phyloP scores from a whole-genome alignment of 2,888 invertebrate species.

The Agrenia bidenticulata region DNA sequence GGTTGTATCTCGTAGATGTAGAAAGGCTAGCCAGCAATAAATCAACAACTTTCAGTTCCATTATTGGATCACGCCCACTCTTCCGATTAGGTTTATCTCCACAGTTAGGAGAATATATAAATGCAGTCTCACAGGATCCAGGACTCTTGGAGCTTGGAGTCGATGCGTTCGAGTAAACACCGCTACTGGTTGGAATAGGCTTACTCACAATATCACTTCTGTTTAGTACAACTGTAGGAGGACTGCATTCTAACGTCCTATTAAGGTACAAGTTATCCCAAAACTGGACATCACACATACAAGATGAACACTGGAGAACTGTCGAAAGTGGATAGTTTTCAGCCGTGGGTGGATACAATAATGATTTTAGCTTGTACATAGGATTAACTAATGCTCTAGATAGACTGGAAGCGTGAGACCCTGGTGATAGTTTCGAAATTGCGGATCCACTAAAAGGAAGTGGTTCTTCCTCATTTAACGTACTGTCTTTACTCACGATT shows the following conservation, averaged over 20 bases:
- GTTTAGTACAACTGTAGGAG: conserved; percentile 25
- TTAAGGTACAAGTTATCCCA: conserved; percentile 46
- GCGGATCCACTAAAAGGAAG: not conserved
- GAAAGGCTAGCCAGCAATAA: conserved; percentile 34
- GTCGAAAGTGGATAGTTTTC: not conserved
- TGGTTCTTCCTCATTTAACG: not conserved
- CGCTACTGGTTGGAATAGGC: conserved; percentile 15
- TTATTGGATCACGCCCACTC: conserved; percentile 35
- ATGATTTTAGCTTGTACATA: conserved; percentile 40
- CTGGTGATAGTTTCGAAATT: conserved; percentile 8
- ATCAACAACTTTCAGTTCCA: conserved; percentile 43
- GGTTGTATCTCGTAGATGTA: conserved; percentile 36
- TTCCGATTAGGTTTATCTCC: not conserved
- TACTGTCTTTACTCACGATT: conserved; percentile 35
- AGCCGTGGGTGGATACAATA: conserved; percentile 32
- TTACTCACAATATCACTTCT: conserved; percentile 24
- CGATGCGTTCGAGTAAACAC: conserved; percentile 5
- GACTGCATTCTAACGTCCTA: conserved; percentile 29
- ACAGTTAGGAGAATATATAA: conserved; percentile 9
- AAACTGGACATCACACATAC: conserved; percentile 43
- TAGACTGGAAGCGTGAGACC: conserved; percentile 11
- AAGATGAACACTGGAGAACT: conserved; percentile 35
- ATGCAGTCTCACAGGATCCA: conserved; percentile 23
- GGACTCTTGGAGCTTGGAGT: conserved; percentile 18
- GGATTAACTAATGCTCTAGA: conserved; percentile 42